Evolutionary conservation across 2,888 invertebrate species (phyloP), one percentile per base, ranked within the genome.

Genomic region (Pammene aurita): DNA sequence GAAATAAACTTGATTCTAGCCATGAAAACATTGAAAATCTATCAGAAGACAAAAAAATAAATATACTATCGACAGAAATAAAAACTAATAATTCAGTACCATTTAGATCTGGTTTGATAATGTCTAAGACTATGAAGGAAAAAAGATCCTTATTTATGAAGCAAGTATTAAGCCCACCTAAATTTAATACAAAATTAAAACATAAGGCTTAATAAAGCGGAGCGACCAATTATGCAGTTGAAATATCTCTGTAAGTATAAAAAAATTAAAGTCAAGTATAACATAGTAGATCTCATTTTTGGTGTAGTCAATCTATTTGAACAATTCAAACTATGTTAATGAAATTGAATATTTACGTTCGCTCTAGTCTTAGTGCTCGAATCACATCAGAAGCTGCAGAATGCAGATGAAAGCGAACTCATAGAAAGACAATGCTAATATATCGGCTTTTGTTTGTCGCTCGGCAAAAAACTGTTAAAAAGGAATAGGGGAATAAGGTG

Each of bases 121-220:
- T 80, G 64, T 80, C 86, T 54, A 87, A 86, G 77, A 89, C 86
- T 74, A 79, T 93, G 14, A 93, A 91, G 73, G 94, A 94, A 66
- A 94, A 93, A 75, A 84, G 92, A 75, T 92, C 92, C 69, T 77
- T 93, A 73, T 94, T 94, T 80, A 85, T 94, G 80, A 94, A 93
- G 79, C 94, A 94, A 85, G 94, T 94, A 66, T 82, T 94, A 71
- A 93, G 91, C 72, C 93, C 94, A 58, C 93, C 94, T 67, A 93
- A 93, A 84, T 92, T 93, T 73, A 93, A 93, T 73, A 89, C 89
- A 41, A 91, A 90, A 74, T 76, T 89, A 77, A 85, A 81, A 79
- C 86, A 89, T 79, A 90, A 90, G 78, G 84, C 85, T 41, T 89
- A 79, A 74, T 67, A 48, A 13, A 26, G 4, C 5, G 1, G 13